Percentiles rank a stretch among this genome's conserved stretches.
phyloP scores from a whole-genome alignment of 2,113 vertebrate species.

The Parus major region DNA sequence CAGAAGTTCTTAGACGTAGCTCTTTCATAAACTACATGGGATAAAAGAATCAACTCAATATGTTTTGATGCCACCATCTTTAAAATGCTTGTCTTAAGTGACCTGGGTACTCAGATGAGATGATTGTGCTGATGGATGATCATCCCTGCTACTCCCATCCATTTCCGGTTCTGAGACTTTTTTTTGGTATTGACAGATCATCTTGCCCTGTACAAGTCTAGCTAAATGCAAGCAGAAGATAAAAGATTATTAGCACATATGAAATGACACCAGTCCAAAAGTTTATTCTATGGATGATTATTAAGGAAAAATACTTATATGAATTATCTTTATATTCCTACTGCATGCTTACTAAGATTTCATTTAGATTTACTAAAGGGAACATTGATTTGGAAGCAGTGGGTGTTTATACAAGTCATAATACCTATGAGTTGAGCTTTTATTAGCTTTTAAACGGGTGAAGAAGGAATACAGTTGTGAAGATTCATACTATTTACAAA shows the following conservation, averaged over 20 bases:
- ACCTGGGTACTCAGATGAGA: neutral
- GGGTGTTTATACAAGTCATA: neutral
- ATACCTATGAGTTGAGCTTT: neutral
- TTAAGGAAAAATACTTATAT: neutral
- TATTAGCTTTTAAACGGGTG: constrained; percentile 9
- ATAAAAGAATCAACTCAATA: neutral
- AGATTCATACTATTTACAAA: neutral
- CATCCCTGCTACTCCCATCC: neutral
- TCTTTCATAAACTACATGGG: neutral
- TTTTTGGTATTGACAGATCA: neutral
- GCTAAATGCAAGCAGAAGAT: neutral
- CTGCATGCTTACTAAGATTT: constrained; percentile 6
- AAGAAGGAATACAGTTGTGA: neutral
- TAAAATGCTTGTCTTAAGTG: neutral
- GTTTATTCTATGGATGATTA: neutral
- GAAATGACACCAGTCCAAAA: neutral
- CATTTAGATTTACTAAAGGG: constrained; percentile 23
- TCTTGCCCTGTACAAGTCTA: neutral
- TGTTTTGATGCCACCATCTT: neutral
- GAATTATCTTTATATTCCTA: neutral
- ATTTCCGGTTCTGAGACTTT: neutral
- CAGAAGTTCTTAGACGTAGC: neutral
- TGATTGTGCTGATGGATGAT: neutral
- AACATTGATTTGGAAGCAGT: neutral
- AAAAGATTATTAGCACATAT: neutral